Percentiles rank a stretch among this genome's conserved stretches.
phyloP scores from a whole-genome alignment of 2,888 invertebrate genomes.

The Patella depressa region DNA sequence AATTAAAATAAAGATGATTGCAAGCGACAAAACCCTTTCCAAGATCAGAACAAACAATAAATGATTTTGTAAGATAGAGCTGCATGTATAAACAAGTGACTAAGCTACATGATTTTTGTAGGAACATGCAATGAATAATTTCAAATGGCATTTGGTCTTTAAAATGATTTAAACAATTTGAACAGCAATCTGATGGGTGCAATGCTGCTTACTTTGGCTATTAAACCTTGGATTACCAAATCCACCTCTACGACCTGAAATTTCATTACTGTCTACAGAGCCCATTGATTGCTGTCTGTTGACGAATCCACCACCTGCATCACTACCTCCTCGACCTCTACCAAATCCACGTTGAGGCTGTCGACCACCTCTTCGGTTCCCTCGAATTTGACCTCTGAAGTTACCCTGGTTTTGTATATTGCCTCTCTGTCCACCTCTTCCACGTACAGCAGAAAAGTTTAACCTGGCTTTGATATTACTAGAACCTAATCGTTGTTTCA shows the following conservation, averaged over 20 bases:
- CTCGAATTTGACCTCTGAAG: slow-evolving; percentile 27
- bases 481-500: slow-evolving; percentile 46
- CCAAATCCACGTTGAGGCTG: slow-evolving; percentile 15
- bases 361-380: slow-evolving; percentile 22
- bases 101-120: no score
- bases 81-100: no score
- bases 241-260: slow-evolving; percentile 7
- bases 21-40: no score
- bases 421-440: slow-evolving; percentile 45
- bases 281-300: slow-evolving; percentile 11
- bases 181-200: neutral
- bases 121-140: no score
- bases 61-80: no score
- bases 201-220: slow-evolving; percentile 6
- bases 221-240: slow-evolving; percentile 6
- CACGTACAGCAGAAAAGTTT: slow-evolving; percentile 48
- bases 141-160: no score
- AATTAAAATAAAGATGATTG: no score
- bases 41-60: no score
- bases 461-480: slow-evolving; percentile 60
- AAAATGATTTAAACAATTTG: no score
- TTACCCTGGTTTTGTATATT: slow-evolving; percentile 32
- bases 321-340: slow-evolving; percentile 29
- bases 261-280: neutral
- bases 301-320: slow-evolving; percentile 18